Base-by-base conservation (phyloP, 2,797 vertebrate genomes). In the Micrastur ruficollis region DNA sequence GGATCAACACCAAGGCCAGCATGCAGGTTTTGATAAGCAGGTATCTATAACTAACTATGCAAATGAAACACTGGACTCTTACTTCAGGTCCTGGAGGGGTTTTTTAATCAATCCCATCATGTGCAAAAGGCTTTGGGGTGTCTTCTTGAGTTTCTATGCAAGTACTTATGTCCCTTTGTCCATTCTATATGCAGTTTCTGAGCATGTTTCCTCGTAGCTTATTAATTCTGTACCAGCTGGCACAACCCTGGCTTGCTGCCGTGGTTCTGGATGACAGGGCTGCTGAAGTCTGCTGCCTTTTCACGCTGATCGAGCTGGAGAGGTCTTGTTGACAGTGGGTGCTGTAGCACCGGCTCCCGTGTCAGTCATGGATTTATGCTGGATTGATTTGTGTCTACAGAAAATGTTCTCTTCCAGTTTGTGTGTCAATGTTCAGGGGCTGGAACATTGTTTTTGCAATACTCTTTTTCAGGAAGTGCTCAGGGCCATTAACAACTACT, bases 371-470 rank as follows among this genome's bases (percentile, higher is more conserved):
- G 9, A 49, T 89, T 74, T 81, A 44, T 25, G 61, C n/a, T 71
- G 61, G 58, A 47, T 23, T n/a, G 29, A 65, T 38, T 21, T 63
- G 68, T 50, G 16, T 21, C 53, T 89, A 12, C n/a, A 49, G n/a
- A 81, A 83, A 70, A 49, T 4, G 0, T 49, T 65, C 16, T 71
- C 31, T 72, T 67, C 46, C 17, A 68, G 20, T 68, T 34, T 40
- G 9, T 0, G 0, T 29, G 29, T 36, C 32, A 36, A 4, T 23
- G 8, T 36, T 63, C 34, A 81, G 26, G 22, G 40, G 32, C n/a
- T 86, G 29, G 52, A 76, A n/a, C 11, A 10, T 1, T 22, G 10
- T 46, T 23, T 83, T 62, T 61, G 67, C 32, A 34, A 32, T 20
- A 38, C 2, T 22, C 11, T 63, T 76, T 50, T 82, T 79, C 67